Evolutionary conservation across 2,888 invertebrate species (phyloP).

Genomic region (Cheilosia pagana): DNA sequence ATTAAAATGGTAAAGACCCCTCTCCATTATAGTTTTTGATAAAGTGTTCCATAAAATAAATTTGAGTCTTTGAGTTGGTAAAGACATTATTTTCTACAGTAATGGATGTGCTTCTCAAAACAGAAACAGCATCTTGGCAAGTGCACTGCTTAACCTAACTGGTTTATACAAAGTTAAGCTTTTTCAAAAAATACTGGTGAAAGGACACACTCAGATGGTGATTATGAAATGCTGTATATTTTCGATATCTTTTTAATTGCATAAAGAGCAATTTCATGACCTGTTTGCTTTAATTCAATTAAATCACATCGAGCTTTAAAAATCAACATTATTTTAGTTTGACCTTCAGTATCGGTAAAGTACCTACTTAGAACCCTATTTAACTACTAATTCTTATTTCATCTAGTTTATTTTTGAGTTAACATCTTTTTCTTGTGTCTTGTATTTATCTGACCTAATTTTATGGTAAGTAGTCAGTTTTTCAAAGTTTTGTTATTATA

Average conservation of each 20-base stretch:
- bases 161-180: background rate
- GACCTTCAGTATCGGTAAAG: background rate
- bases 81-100: slow-evolving; percentile 39
- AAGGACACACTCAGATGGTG: slow-evolving; percentile 35
- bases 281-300: no score
- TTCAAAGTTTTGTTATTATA: no score
- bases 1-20: slow-evolving; percentile 9
- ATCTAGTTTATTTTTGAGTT: background rate
- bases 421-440: background rate
- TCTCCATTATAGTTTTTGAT: slow-evolving; percentile 28
- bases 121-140: slow-evolving; percentile 31
- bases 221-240: slow-evolving; percentile 12
- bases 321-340: background rate
- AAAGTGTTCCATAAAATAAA: slow-evolving; percentile 39
- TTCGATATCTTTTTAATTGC: slow-evolving; percentile 11
- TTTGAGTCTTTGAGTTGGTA: slow-evolving; percentile 13
- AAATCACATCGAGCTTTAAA: no score
- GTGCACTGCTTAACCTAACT: slow-evolving; percentile 29
- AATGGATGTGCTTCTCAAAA: no score
- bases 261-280: no score
- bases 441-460: background rate
- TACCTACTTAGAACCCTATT: background rate
- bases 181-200: slow-evolving; percentile 33
- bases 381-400: background rate
- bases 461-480: no score